Evolutionary conservation across 2,797 vertebrate species (phyloP).

Genomic region (Hippopotamyrus pictus): DNA sequence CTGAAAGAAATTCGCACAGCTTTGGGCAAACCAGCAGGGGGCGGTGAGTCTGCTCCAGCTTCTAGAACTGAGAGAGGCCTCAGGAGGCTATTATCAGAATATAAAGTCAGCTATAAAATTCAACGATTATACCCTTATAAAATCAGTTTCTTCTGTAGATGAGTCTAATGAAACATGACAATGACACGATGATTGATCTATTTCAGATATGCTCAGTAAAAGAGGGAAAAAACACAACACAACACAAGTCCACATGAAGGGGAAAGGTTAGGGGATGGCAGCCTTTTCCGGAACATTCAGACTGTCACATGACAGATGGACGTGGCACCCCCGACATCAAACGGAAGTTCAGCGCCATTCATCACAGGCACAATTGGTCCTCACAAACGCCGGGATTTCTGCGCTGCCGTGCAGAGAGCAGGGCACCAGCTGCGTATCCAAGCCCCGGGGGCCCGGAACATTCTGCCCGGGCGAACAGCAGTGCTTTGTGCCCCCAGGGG

Average conservation of each 20-base stretch:
- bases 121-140: neutral
- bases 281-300: neutral
- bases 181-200: neutral
- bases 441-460: neutral
- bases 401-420: neutral
- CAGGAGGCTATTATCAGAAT: neutral
- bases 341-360: slow-evolving; percentile 9
- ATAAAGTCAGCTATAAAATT: neutral
- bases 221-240: neutral
- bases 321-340: neutral
- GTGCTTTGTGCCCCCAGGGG: neutral
- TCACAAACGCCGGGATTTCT: neutral
- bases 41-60: neutral
- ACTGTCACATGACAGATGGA: slow-evolving; percentile 17
- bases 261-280: neutral
- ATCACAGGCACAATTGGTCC: slow-evolving; percentile 14
- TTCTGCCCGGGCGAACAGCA: neutral
- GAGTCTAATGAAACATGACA: neutral
- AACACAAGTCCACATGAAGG: neutral
- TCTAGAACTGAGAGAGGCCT: neutral
- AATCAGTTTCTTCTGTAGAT: neutral
- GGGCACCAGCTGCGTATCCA: neutral
- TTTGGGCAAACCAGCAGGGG: neutral
- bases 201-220: neutral
- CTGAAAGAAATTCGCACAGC: neutral